phyloP scores from a whole-genome alignment of 2,797 vertebrate species.

The Cuculus canorus region DNA sequence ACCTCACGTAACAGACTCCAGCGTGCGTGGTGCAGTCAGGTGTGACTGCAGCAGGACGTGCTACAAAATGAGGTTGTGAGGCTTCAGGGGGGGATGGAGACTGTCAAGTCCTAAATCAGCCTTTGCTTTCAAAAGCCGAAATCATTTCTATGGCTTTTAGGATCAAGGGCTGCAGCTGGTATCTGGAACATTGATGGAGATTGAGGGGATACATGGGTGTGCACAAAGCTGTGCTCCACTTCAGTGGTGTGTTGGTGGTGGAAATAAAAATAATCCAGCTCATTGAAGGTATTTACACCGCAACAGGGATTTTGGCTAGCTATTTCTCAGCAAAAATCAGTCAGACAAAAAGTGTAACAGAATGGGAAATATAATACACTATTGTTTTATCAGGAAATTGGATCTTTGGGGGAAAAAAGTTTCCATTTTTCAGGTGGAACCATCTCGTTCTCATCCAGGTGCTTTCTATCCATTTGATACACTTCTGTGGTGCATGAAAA shows the following conservation, averaged over 20 bases:
- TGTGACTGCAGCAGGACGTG: not conserved
- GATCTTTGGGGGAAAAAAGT: not conserved
- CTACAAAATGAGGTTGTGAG: not conserved
- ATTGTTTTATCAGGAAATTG: not conserved
- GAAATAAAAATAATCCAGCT: not conserved
- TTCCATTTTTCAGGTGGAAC: not conserved
- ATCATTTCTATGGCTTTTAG: not conserved
- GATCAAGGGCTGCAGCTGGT: not conserved
- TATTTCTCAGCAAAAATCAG: not conserved
- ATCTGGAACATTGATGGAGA: not conserved
- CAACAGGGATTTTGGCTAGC: not conserved
- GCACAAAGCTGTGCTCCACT: not conserved
- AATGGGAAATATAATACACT: not conserved
- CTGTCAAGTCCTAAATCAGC: not conserved
- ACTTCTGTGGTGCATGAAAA: not conserved
- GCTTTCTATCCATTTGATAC: not conserved
- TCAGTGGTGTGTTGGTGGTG: not conserved
- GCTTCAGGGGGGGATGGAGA: rapidly evolving
- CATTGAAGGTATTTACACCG: not conserved
- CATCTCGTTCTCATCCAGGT: not conserved
- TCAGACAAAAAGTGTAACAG: not conserved
- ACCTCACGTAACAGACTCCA: rapidly evolving
- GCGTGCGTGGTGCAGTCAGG: not conserved
- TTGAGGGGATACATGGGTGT: not conserved
- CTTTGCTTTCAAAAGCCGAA: not conserved